A percentile compares a stretch with the other conserved stretches of the same genome.
phyloP scores from a whole-genome alignment of 1,140 invertebrate species.

The Drosophila takahashii region DNA sequence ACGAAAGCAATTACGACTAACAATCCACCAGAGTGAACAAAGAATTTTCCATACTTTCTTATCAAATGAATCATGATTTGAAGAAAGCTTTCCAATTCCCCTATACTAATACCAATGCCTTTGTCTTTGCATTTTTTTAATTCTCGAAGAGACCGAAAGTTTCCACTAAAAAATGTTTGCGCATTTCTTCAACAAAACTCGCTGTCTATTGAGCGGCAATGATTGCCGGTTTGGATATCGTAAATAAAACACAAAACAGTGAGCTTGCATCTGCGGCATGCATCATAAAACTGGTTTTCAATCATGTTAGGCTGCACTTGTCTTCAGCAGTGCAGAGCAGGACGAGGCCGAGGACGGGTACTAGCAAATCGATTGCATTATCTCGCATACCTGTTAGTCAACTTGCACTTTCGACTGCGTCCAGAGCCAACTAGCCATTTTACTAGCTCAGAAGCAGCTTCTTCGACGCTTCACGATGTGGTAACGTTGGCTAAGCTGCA shows the following conservation, averaged over 20 bases:
- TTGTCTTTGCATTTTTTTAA: neutral
- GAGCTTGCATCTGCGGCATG: constrained; percentile 23
- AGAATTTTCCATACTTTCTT: neutral
- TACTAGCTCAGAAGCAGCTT: constrained; percentile 35
- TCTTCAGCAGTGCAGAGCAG: constrained; percentile 18
- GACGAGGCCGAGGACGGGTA: constrained; percentile 17
- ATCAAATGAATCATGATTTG: neutral
- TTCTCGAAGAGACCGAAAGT: constrained; percentile 13
- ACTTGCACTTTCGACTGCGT: constrained; percentile 71
- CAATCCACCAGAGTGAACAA: neutral
- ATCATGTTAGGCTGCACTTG: constrained; percentile 46
- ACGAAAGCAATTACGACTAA: neutral
- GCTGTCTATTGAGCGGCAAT: constrained; percentile 15
- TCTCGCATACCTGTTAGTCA: constrained; percentile 58
- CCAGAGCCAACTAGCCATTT: constrained; percentile 27
- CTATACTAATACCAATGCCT: neutral
- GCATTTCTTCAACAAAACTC: constrained; percentile 13
- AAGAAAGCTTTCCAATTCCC: neutral
- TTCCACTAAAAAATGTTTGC: constrained; percentile 30
- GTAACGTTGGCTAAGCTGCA: constrained; percentile 38
- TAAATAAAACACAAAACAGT: constrained; percentile 28
- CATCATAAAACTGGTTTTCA: constrained; percentile 68
- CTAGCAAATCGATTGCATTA: constrained; percentile 73
- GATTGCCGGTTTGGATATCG: constrained; percentile 37
- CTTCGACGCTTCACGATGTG: constrained; percentile 26